Evolutionary conservation across 2,888 invertebrate species (phyloP).

Genomic region (Leucoma salicis): DNA sequence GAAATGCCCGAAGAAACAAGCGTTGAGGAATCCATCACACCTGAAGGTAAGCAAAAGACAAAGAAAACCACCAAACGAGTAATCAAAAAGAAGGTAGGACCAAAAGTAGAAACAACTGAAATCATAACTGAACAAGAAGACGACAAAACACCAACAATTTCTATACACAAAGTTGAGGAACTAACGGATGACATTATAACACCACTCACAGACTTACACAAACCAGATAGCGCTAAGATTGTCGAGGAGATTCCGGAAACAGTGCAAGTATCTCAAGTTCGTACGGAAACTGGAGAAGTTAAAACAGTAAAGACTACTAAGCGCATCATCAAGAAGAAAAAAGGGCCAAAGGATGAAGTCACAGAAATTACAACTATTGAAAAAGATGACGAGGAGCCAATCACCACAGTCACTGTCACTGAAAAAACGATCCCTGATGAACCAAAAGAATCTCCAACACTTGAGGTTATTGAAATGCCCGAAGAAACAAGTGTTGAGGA

Average conservation of each 20-base stretch:
- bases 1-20: background rate
- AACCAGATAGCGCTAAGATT: constrained; percentile 7
- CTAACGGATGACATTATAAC: constrained; percentile 6
- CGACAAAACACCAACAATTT: constrained; percentile 11
- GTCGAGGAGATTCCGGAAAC: constrained; percentile 34
- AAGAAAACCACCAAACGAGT: background rate
- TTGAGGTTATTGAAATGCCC: constrained; percentile 38
- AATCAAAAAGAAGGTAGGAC: background rate
- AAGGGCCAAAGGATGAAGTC: constrained; percentile 26
- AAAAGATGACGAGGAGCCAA: constrained; percentile 30
- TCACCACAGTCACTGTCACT: constrained; percentile 12
- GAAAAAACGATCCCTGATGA: too few relatives aligned
- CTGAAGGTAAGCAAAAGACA: background rate
- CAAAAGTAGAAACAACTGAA: constrained; percentile 11
- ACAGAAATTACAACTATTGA: constrained; percentile 26
- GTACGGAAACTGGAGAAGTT: constrained; percentile 7
- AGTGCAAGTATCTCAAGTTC: constrained; percentile 11
- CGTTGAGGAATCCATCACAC: background rate
- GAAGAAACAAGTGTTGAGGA: constrained; percentile 26
- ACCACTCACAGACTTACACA: constrained; percentile 6
- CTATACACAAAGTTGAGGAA: constrained; percentile 14
- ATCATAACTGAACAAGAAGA: constrained; percentile 15
- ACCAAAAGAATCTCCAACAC: constrained; percentile 11
- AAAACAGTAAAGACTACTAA: constrained; percentile 10
- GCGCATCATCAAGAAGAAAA: constrained; percentile 31